phyloP scores from a whole-genome alignment of 1,140 invertebrate species.

The Neotoxoptera formosana region DNA sequence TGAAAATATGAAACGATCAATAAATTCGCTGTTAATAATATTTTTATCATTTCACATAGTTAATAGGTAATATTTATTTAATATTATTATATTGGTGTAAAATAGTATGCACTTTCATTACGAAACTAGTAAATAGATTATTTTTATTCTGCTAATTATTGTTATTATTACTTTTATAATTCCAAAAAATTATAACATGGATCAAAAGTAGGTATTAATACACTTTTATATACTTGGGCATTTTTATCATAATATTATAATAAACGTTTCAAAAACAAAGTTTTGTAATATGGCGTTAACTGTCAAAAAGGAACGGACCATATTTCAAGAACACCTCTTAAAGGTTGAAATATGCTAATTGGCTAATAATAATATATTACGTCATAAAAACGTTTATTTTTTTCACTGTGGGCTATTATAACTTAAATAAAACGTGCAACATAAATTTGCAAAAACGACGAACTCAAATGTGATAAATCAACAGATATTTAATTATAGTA shows the following conservation, averaged over 20 bases:
- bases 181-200: not conserved
- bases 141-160: too few species aligned
- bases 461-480: not conserved
- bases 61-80: not conserved
- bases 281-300: not conserved
- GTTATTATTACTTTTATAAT: not conserved
- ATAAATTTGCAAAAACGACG: not conserved
- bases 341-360: constrained; percentile 20
- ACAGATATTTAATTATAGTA: not conserved
- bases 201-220: not conserved
- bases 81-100: not conserved
- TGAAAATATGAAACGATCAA: not conserved
- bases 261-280: not conserved
- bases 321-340: not conserved
- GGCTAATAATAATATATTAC: not conserved
- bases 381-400: not conserved
- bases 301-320: not conserved
- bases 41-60: not conserved
- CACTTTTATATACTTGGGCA: not conserved
- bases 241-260: not conserved
- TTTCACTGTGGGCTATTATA: not conserved
- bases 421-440: not conserved
- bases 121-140: not conserved
- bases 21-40: not conserved
- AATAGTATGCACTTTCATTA: not conserved